Percentiles rank a stretch among this genome's conserved stretches.
These are phyloP conservation scores for Aselliscus stoliczkanus DNA, from an alignment of 2,797 vertebrate genomes.

Conservation along the genomic window DNA sequence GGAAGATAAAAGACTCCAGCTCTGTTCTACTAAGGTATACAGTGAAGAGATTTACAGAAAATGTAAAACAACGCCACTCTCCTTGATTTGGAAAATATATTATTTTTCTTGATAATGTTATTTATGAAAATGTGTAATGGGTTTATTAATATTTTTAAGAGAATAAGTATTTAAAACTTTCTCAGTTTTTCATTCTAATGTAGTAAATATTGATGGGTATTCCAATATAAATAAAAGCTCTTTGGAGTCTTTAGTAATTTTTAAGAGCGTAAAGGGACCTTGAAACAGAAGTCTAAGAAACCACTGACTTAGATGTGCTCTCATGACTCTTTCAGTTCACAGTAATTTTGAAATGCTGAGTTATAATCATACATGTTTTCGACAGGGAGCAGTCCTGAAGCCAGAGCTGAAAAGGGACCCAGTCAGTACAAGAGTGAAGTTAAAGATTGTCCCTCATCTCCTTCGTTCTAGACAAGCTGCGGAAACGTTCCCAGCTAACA, in stretches of 20 bases:
- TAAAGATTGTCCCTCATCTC: slow-evolving; percentile 98
- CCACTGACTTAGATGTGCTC: neutral
- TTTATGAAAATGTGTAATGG: slow-evolving; percentile 22
- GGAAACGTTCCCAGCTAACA: slow-evolving; percentile 96
- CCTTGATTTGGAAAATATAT: neutral
- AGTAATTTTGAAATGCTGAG: slow-evolving; percentile 4
- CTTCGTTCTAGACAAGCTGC: slow-evolving; percentile 94
- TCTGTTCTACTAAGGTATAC: neutral
- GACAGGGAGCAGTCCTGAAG: slow-evolving; percentile 90
- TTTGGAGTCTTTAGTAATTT: neutral
- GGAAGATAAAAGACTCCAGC: neutral
- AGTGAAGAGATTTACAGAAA: neutral
- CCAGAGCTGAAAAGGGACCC: slow-evolving; percentile 97
- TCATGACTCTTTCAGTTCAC: neutral
- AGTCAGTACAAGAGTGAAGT: slow-evolving; percentile 96
- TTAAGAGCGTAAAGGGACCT: neutral
- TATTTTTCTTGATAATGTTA: slow-evolving; percentile 19
- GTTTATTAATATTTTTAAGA: neutral
- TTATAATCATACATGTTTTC: slow-evolving; percentile 42
- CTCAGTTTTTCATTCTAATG: slow-evolving; percentile 9
- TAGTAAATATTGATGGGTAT: neutral
- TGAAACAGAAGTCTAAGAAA: neutral
- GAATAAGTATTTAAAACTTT: neutral
- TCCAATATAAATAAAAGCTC: neutral
- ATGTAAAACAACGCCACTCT: neutral